These are phyloP conservation scores for Ophion costatus DNA, from an alignment of 2,888 invertebrate genomes.

Conservation along the genomic window DNA sequence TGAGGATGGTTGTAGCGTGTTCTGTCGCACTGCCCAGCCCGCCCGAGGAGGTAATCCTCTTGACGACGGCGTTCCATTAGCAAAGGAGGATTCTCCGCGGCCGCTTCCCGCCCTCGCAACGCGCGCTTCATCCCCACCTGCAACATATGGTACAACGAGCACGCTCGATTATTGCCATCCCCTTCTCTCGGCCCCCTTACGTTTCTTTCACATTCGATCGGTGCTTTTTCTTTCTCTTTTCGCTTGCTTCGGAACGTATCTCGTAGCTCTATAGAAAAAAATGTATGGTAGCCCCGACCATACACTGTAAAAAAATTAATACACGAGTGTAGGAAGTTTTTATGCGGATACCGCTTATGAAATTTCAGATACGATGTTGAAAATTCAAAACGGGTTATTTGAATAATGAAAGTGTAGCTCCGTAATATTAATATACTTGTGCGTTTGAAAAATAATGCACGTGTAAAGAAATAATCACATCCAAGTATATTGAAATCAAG, in stretches of 20 bases:
- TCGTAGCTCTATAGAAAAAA: too few species aligned
- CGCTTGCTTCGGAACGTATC: not conserved
- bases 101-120: constrained; percentile 83
- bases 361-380: too few species aligned
- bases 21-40: constrained; percentile 80
- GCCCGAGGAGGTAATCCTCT: constrained; percentile 82
- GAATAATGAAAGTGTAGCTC: too few species aligned
- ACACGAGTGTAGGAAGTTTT: too few species aligned
- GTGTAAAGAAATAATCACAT: too few species aligned
- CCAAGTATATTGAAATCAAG: too few species aligned
- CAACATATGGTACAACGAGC: constrained; percentile 60
- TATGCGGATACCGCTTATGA: too few species aligned
- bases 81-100: constrained; percentile 82
- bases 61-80: constrained; percentile 82
- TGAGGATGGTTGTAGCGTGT: constrained; percentile 62
- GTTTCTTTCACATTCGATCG: not conserved
- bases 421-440: too few species aligned
- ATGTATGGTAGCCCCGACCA: too few species aligned
- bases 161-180: not conserved
- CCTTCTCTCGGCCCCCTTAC: not conserved
- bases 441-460: too few species aligned
- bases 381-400: too few species aligned
- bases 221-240: not conserved
- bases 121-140: constrained; percentile 84
- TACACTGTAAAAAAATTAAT: too few species aligned